Conservation (phyloP, 1,140 invertebrate species). For the Aphelenchoides avenae region DNA sequence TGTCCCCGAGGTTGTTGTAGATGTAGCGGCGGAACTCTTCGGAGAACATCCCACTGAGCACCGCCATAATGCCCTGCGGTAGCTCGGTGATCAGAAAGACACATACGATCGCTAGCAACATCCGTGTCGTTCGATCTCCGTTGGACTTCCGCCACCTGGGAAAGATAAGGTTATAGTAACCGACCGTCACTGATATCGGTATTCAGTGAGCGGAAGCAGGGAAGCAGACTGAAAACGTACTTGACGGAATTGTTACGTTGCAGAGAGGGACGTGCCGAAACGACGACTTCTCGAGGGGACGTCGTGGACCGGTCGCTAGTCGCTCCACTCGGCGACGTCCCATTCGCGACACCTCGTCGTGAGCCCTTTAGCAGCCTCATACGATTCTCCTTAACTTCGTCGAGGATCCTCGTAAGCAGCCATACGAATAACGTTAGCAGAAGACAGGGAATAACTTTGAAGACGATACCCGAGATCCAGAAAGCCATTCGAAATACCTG, state of each 20-base stretch:
- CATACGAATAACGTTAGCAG: conserved; percentile 50
- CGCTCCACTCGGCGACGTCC: too few relatives aligned
- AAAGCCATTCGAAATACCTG: conserved; percentile 56
- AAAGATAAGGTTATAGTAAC: too few relatives aligned
- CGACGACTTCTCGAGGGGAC: too few relatives aligned
- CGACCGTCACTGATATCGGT: too few relatives aligned
- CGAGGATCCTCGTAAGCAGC: conserved; percentile 49
- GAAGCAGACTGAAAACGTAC: too few relatives aligned
- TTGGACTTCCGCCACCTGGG: too few relatives aligned
- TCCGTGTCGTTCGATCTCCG: conserved; percentile 51
- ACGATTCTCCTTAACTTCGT: conserved; percentile 48
- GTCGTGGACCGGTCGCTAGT: too few relatives aligned
- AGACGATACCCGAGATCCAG: conserved; percentile 57
- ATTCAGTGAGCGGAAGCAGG: too few relatives aligned
- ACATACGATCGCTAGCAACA: conserved; percentile 53
- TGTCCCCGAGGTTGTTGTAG: conserved; percentile 51
- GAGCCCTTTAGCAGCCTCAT: conserved; percentile 30
- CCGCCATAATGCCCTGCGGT: conserved; percentile 45
- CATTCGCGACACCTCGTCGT: too few relatives aligned
- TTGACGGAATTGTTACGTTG: too few relatives aligned
- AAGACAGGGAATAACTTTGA: conserved; percentile 54
- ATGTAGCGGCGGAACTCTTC: conserved; percentile 45
- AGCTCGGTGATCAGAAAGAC: conserved; percentile 57
- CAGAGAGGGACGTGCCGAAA: too few relatives aligned
- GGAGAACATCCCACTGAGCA: conserved; percentile 48